phyloP scores from a whole-genome alignment of 2,888 invertebrate species.

The Pocota personata region DNA sequence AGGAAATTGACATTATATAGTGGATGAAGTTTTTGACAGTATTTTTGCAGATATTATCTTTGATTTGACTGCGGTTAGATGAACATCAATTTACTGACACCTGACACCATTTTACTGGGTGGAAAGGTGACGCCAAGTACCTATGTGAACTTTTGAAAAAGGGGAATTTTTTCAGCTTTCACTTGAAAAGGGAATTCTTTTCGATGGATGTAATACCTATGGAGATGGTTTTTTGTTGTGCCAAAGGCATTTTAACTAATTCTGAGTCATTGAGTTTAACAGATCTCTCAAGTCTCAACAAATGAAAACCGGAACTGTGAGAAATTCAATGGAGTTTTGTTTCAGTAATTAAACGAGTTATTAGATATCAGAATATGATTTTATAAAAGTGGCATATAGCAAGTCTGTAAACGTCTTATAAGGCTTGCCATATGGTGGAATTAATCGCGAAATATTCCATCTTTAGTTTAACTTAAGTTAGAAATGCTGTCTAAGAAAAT shows the following conservation, averaged over 20 bases:
- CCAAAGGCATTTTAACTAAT: not conserved
- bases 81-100: not conserved
- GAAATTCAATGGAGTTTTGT: not conserved
- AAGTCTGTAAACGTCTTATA: too few species aligned
- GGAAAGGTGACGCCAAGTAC: not conserved
- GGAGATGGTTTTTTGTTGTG: not conserved
- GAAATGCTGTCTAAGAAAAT: too few species aligned
- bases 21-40: not conserved
- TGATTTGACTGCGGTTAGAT: not conserved
- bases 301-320: not conserved
- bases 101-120: not conserved
- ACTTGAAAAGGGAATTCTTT: not conserved
- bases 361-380: too few species aligned
- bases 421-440: too few species aligned
- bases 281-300: not conserved
- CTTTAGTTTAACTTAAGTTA: too few species aligned
- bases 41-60: not conserved
- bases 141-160: not conserved
- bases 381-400: too few species aligned
- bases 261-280: not conserved
- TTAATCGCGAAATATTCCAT: too few species aligned
- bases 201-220: too few species aligned
- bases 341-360: too few species aligned
- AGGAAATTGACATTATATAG: not conserved
- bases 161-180: not conserved